Percentiles rank a stretch among this genome's conserved stretches.
These are phyloP conservation scores for Rhopalosiphum padi DNA, from an alignment of 1,140 invertebrate genomes.

Conservation along the genomic window DNA sequence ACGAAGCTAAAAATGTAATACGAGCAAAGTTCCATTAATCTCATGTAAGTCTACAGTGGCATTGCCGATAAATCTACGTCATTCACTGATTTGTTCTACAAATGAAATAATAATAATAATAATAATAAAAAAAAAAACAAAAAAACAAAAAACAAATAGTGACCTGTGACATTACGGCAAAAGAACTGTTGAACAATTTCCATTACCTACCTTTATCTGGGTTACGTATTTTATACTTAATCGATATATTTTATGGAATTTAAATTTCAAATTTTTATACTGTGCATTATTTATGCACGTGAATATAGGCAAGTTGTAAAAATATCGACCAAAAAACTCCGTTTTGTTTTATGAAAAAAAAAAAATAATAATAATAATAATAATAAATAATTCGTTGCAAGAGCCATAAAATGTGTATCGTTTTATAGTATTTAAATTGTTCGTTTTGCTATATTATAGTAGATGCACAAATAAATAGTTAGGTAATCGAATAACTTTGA, in stretches of 20 bases:
- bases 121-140: no score
- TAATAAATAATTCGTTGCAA: neutral
- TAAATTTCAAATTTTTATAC: neutral
- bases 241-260: neutral
- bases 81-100: neutral
- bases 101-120: neutral
- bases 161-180: neutral
- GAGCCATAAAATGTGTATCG: neutral
- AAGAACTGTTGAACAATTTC: neutral
- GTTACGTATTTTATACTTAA: neutral
- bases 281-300: neutral
- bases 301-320: neutral
- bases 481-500: slow-evolving; percentile 9
- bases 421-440: slow-evolving; percentile 10
- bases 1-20: neutral
- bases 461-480: neutral
- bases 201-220: neutral
- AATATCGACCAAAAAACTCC: neutral
- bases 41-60: neutral
- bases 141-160: neutral
- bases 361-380: neutral
- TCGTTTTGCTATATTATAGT: neutral
- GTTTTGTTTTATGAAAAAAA: slow-evolving; percentile 5
- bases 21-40: neutral
- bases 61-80: neutral